These are phyloP conservation scores for Eleginops maclovinus DNA, from an alignment of 2,113 vertebrate species.

Conservation along the genomic window DNA sequence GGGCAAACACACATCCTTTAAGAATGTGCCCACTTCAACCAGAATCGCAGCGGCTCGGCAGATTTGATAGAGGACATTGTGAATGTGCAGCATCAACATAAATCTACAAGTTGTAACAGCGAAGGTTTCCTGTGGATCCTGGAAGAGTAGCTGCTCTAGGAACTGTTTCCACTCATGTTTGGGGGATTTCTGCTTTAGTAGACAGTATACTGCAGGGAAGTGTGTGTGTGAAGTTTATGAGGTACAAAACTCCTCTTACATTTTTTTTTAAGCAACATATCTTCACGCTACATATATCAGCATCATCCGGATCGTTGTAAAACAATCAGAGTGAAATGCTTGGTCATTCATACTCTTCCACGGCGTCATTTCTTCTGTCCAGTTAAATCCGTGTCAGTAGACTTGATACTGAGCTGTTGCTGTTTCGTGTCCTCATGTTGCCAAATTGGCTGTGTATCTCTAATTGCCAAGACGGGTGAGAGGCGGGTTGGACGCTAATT, in stretches of 20 bases:
- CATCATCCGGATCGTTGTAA: too few species aligned
- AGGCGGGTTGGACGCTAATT: slow-evolving; percentile 62
- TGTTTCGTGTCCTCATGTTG: slow-evolving; percentile 2
- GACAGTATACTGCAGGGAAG: background rate
- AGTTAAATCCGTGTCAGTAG: background rate
- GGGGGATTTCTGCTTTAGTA: slow-evolving; percentile 26
- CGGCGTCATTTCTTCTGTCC: background rate
- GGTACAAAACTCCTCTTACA: too few species aligned
- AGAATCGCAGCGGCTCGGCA: slow-evolving; percentile 54
- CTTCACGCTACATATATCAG: background rate
- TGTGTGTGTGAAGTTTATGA: background rate
- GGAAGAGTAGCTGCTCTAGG: slow-evolving; percentile 47
- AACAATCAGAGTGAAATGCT: too few species aligned
- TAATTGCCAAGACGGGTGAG: slow-evolving; percentile 58
- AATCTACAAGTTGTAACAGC: slow-evolving; percentile 14
- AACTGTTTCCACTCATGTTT: slow-evolving; percentile 44
- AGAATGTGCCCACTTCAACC: slow-evolving; percentile 59
- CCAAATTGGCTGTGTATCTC: slow-evolving; percentile 63
- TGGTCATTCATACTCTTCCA: background rate
- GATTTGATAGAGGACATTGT: slow-evolving; percentile 39
- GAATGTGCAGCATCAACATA: slow-evolving; percentile 66
- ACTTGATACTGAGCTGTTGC: slow-evolving; percentile 1
- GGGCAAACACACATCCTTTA: slow-evolving; percentile 72
- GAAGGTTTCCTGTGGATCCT: slow-evolving; percentile 44
- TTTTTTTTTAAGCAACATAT: too few species aligned